Base-by-base conservation (phyloP, 2,113 vertebrate genomes). In the Malurus elegans region DNA sequence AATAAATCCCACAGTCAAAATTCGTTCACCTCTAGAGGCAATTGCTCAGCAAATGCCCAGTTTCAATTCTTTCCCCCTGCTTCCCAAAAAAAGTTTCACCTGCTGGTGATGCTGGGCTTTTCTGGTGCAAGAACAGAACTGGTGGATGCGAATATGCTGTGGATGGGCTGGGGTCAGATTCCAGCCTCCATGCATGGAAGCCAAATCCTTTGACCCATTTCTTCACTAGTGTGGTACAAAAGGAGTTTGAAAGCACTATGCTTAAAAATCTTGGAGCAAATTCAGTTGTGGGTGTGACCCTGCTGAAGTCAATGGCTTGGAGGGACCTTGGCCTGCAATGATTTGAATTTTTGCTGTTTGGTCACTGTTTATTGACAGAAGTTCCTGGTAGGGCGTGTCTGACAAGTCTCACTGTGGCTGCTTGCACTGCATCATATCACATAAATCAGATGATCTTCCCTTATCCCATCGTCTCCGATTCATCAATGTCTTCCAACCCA, bases 1-100 rank as follows among this genome's bases (percentile, higher is more conserved):
- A 76, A 78, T 38, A 76, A 88, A 78, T 71, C 44, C 67, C 64
- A 64, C 64, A 88, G 79, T 88, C 56, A 73, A 83, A 78, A 78
- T 83, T 86, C 31, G 32, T 93, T 88, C 72, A 76, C 8, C 31
- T 56, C 51, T 48, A 71, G 51, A 80, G 36, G 85, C 51, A 91
- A 36, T 83, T 83, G 51, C 88, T 95, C 69, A 90, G 79, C 71
- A 93, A 91, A 79, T 74, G 38, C 47, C 47, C 25, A 26, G 20
- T 56, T 82, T 54, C 18, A 26, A 0, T 13, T 38, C 14, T 58
- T 58, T 0, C 2, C 32, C 7, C 14, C 2, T 36, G 18, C 15
- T 82, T 91, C 38, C 56, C n/a, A 9, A 71, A 61, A 71, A 61
- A 50, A 86, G 12, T 24, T 87, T 79, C 25, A 32, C 40, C 54